Conservation (phyloP, 2,113 vertebrate genomes). For the Periophthalmus modestus region DNA sequence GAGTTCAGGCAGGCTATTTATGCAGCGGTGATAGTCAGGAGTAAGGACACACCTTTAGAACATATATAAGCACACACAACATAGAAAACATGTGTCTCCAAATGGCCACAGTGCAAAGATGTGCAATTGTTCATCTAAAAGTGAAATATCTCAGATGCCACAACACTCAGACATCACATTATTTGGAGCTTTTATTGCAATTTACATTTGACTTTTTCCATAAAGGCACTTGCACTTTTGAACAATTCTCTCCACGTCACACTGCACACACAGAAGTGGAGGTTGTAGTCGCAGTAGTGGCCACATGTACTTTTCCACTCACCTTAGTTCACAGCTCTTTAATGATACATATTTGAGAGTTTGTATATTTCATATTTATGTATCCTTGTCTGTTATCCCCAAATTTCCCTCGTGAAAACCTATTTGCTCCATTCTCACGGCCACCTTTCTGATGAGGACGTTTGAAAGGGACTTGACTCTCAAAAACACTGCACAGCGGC, state of each 20-base stretch:
- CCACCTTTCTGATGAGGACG: conserved; percentile 26
- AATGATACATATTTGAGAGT: neutral
- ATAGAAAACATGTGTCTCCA: neutral
- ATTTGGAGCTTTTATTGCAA: no score
- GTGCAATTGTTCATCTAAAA: neutral
- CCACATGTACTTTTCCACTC: neutral
- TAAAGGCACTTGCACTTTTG: no score
- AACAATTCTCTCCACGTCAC: no score
- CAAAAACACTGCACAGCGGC: conserved; percentile 39
- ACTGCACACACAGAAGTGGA: no score
- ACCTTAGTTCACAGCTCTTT: neutral
- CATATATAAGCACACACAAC: no score
- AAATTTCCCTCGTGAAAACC: conserved; percentile 42
- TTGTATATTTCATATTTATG: neutral
- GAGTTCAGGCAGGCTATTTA: conserved; percentile 66
- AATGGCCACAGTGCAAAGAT: neutral
- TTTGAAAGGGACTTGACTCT: conserved; percentile 45
- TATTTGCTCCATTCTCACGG: conserved; percentile 19
- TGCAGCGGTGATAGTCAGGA: conserved; percentile 49
- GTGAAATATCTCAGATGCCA: neutral
- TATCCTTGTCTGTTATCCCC: conserved; percentile 19
- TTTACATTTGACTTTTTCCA: no score
- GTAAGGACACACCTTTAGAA: conserved; percentile 45
- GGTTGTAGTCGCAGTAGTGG: neutral
- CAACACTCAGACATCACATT: neutral